phyloP scores from a whole-genome alignment of 2,113 vertebrate genomes.

The Nansenia antarctica region DNA sequence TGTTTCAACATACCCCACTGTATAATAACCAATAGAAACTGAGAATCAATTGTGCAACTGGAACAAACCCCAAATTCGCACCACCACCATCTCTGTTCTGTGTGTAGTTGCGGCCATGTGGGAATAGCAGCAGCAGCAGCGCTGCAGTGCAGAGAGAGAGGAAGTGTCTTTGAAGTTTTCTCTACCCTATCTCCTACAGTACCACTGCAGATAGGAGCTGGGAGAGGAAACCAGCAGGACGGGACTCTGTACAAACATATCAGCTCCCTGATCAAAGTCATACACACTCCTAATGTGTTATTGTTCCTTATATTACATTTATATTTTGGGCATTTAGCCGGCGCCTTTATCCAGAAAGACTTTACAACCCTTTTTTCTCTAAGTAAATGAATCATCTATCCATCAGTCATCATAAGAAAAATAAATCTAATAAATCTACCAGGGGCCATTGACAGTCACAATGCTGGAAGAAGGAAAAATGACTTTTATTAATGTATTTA shows the following conservation, averaged over 20 bases:
- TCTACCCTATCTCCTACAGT: constrained; percentile 2
- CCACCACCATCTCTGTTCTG: not conserved
- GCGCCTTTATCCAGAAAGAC: too few relatives aligned
- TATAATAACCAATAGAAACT: not conserved
- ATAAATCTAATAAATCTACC: too few relatives aligned
- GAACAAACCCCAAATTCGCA: not conserved
- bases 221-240: constrained; percentile 13
- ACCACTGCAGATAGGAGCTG: constrained; percentile 23
- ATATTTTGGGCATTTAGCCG: too few relatives aligned
- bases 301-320: constrained; percentile 2
- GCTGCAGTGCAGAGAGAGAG: constrained; percentile 15
- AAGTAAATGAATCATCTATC: too few relatives aligned
- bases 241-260: constrained; percentile 22
- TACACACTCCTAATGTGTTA: not conserved
- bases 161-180: constrained; percentile 22
- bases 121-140: constrained; percentile 4
- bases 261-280: constrained; percentile 15
- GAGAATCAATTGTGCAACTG: not conserved
- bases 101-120: not conserved
- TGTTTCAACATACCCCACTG: not conserved
- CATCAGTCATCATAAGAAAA: too few relatives aligned
- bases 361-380: too few relatives aligned
- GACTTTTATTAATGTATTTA: too few relatives aligned
- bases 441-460: too few relatives aligned
- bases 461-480: too few relatives aligned